Base-by-base conservation (phyloP, 2,113 vertebrate species). In the Vidua chalybeata region DNA sequence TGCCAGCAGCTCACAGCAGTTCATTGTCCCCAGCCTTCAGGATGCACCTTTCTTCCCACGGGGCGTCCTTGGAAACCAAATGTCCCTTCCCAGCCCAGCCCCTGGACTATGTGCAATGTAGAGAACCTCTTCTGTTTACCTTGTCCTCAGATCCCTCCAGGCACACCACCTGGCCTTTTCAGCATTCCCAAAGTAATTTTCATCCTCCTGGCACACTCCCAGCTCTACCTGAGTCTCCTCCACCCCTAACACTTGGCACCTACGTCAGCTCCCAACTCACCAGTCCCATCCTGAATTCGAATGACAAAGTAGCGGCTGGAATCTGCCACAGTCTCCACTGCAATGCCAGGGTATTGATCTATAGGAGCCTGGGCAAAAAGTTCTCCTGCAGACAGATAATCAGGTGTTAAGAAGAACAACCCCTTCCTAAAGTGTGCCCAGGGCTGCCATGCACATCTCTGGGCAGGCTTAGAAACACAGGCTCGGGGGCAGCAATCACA, bases 231-330 rank as follows among this genome's bases (percentile, higher is more conserved):
- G 27, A 15, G 39, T 8, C 21, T 77, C 63, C 31, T 78, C 63
- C 64, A 88, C 7, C 26, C 26, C 39, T 41, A 45, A 12, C 35
- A 52, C 33, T 13, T 37, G 39, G 43, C 58, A 81, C 5, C 4
- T 14, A 56, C 15, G 7, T 0, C 17, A 49, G n/a, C 26, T 24
- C 30, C 62, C 84, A 92, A 90, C 98, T 97, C 91, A 99, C 99
- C 99, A 23, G 98, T 99, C 43, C 99, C 99, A 95, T 99, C 99
- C 95, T 99, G 99, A 96, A 99, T 99, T 71, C 99, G 98, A 83
- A 99, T 98, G 51, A 99, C 98, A 87, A 99, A 99, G 96, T 99
- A 99, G 48, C 99, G 99, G 89, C 99, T 99, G 63, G 99, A 99
- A 97, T 99, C 99, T 12, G 99, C 98, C 80, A 99, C 99, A 3